Conservation (phyloP, 2,888 invertebrate species). For the Volucella inflata region DNA sequence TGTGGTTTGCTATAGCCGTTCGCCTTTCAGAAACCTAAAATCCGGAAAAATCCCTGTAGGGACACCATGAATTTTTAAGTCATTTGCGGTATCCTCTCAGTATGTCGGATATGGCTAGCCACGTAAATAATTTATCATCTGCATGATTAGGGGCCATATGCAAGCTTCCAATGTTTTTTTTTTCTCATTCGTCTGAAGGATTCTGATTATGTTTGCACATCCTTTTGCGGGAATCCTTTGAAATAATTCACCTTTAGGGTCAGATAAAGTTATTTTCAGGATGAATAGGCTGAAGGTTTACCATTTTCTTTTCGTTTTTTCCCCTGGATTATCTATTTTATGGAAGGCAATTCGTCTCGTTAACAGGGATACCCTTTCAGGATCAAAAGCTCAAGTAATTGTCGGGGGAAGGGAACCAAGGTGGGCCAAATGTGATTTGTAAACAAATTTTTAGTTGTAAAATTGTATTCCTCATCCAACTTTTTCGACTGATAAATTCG, state of each 20-base stretch:
- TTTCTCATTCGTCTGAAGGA: slow-evolving; percentile 33
- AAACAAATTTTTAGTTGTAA: slow-evolving; percentile 23
- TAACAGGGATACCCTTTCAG: slow-evolving; percentile 46
- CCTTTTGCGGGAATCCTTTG: slow-evolving; percentile 25
- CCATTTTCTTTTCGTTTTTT: slow-evolving; percentile 13
- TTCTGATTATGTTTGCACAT: slow-evolving; percentile 56
- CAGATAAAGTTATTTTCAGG: slow-evolving; percentile 37
- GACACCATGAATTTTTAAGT: slow-evolving; percentile 65
- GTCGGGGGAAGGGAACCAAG: background rate
- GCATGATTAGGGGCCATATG: slow-evolving; percentile 67
- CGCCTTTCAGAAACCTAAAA: slow-evolving; percentile 26
- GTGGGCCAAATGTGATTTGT: slow-evolving; percentile 20
- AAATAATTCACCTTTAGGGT: slow-evolving; percentile 25
- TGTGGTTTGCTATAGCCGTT: no score
- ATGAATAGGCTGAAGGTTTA: slow-evolving; percentile 25
- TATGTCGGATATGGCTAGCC: slow-evolving; percentile 21
- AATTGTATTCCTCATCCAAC: background rate
- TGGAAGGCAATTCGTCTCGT: slow-evolving; percentile 46
- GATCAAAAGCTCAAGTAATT: slow-evolving; percentile 54
- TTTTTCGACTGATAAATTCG: background rate
- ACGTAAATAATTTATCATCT: slow-evolving; percentile 65
- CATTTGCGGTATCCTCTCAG: slow-evolving; percentile 60
- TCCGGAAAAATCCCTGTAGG: slow-evolving; percentile 52
- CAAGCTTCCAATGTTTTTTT: background rate
- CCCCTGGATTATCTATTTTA: slow-evolving; percentile 52